phyloP scores from a whole-genome alignment of 1,140 invertebrate species.

The Drosophila albomicans region DNA sequence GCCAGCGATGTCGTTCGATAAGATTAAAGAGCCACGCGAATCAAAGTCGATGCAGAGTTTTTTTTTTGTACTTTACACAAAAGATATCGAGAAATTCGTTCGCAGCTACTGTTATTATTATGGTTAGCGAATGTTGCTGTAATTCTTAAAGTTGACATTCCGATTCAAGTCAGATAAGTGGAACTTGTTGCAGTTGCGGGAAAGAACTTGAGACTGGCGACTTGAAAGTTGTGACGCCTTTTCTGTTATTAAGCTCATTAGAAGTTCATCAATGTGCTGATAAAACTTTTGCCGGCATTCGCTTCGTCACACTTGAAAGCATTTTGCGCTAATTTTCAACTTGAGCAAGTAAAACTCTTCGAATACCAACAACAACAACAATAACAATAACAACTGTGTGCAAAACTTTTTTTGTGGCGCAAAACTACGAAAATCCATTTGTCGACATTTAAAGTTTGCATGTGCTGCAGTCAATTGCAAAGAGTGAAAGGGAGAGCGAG shows the following conservation, averaged over 20 bases:
- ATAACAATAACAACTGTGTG: constrained; percentile 27
- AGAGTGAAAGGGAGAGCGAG: background rate
- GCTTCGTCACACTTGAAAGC: constrained; percentile 64
- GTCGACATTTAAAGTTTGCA: constrained; percentile 72
- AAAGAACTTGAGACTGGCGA: constrained; percentile 2
- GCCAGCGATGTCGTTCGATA: constrained; percentile 58
- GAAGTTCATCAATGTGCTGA: constrained; percentile 67
- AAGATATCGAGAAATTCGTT: constrained; percentile 7
- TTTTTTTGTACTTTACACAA: constrained; percentile 1
- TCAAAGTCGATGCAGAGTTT: constrained; percentile 63
- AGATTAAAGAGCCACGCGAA: constrained; percentile 49
- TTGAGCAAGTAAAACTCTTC: constrained; percentile 48
- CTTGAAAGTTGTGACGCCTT: constrained; percentile 35
- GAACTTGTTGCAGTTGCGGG: constrained; percentile 11
- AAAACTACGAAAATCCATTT: constrained; percentile 76
- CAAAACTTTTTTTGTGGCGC: constrained; percentile 50
- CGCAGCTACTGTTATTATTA: background rate
- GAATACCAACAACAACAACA: constrained; percentile 31
- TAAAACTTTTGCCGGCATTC: constrained; percentile 50
- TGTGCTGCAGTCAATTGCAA: constrained; percentile 60
- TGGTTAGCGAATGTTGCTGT: background rate
- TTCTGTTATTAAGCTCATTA: constrained; percentile 70
- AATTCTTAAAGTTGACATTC: constrained; percentile 16
- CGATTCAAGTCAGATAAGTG: constrained; percentile 41
- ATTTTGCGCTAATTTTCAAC: constrained; percentile 72